Base-by-base conservation (phyloP, 1,140 invertebrate genomes). In the Drosophila busckii region DNA sequence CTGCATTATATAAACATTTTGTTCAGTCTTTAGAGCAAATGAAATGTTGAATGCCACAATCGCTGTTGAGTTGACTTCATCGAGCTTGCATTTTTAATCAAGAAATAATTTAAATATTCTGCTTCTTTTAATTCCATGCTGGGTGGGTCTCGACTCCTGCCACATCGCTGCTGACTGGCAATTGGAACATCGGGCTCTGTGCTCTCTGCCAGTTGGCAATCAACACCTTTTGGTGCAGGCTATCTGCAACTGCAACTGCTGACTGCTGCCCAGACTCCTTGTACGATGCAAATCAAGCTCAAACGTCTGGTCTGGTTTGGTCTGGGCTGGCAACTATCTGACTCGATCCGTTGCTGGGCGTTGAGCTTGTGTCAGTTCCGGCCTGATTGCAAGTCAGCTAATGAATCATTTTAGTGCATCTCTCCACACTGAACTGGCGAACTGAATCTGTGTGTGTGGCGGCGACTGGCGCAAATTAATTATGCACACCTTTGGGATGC, bases 21-120 rank as follows among this genome's bases (percentile, higher is more conserved):
- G n/a, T n/a, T n/a, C n/a, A n/a, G n/a, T n/a, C n/a, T n/a, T n/a
- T n/a, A n/a, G n/a, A n/a, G n/a, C n/a, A n/a, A n/a, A n/a, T n/a
- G n/a, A n/a, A n/a, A n/a, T n/a, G n/a, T n/a, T n/a, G n/a, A n/a
- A n/a, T n/a, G n/a, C n/a, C n/a, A n/a, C n/a, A n/a, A n/a, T n/a
- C n/a, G n/a, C n/a, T n/a, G n/a, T n/a, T n/a, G n/a, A n/a, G n/a
- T n/a, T n/a, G n/a, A n/a, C n/a, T n/a, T n/a, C n/a, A 76, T 76
- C 63, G 38, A 40, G 16, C 54, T 52, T 49, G 16, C 65, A 53
- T 60, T 70, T 82, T 82, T 82, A 82, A 82, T 82, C 75, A 82
- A 67, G 44, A 70, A 65, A 75, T 82, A 75, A 82, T 82, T 82
- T 82, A 82, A 82, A 82, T 82, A 82, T 82, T 82, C 75, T 65